phyloP scores from a whole-genome alignment of 2,888 invertebrate genomes.

The Trichogramma evanescens region DNA sequence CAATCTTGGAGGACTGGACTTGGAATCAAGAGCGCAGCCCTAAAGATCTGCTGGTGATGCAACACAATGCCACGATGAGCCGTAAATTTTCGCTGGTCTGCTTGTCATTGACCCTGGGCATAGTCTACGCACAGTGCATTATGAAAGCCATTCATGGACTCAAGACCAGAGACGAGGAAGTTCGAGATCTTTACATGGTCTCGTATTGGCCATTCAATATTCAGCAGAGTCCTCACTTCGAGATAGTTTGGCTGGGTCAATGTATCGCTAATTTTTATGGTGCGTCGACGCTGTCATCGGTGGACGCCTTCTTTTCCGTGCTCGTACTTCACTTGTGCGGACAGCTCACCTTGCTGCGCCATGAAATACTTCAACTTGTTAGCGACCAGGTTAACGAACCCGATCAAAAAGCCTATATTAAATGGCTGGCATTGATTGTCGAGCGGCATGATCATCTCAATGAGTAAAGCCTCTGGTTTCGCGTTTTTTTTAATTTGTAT shows the following conservation, averaged over 20 bases:
- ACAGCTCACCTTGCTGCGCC: constrained; percentile 24
- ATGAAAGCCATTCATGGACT: constrained; percentile 1
- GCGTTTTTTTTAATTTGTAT: background rate
- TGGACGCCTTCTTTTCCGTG: constrained; percentile 30
- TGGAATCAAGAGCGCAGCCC: background rate
- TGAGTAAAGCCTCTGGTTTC: background rate
- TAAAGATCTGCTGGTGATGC: constrained; percentile 7
- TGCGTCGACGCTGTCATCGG: constrained; percentile 28
- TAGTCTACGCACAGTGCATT: constrained; percentile 10
- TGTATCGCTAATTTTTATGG: constrained; percentile 24
- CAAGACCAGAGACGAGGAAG: constrained; percentile 8
- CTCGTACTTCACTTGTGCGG: constrained; percentile 34
- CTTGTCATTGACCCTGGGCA: constrained; percentile 6
- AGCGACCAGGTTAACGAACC: background rate
- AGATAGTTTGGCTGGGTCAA: constrained; percentile 32
- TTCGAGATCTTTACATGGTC: constrained; percentile 12
- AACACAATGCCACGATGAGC: constrained; percentile 2
- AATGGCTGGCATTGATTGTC: constrained; percentile 1
- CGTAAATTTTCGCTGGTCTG: constrained; percentile 10
- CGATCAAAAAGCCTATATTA: background rate
- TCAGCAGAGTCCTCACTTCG: constrained; percentile 24
- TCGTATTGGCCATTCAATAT: constrained; percentile 31
- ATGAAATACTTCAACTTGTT: background rate
- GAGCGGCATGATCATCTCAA: constrained; percentile 12
- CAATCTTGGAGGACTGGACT: constrained; percentile 13